Evolutionary conservation across 2,888 invertebrate genomes (phyloP).

Genomic region (Loripinus fragilis): DNA sequence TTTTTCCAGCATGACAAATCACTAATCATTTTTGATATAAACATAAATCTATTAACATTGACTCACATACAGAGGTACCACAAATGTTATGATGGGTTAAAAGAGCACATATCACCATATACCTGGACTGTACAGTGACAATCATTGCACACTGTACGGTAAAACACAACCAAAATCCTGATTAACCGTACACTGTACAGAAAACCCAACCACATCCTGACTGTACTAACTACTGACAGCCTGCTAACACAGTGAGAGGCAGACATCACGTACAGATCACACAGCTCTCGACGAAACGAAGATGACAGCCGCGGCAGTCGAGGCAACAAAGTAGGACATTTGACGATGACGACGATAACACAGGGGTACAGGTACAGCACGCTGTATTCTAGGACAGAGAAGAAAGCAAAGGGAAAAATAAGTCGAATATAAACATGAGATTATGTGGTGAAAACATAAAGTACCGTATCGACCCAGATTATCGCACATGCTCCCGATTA

Average conservation of each 20-base stretch:
- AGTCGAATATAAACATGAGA: conserved; percentile 18
- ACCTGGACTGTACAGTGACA: not conserved
- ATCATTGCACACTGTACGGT: not conserved
- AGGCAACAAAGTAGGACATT: conserved; percentile 18
- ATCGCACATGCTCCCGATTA: too few species aligned
- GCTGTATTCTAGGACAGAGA: conserved; percentile 19
- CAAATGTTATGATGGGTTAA: conserved; percentile 20
- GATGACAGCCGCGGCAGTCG: conserved; percentile 20
- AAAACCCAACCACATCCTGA: conserved; percentile 8
- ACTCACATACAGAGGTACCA: conserved; percentile 11
- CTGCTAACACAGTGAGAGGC: conserved; percentile 18
- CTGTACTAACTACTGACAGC: conserved; percentile 11
- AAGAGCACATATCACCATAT: conserved; percentile 25
- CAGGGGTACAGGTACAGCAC: conserved; percentile 16
- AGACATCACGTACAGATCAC: conserved; percentile 15
- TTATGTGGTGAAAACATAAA: conserved; percentile 9
- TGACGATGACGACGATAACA: conserved; percentile 14
- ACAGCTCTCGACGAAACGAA: conserved; percentile 19
- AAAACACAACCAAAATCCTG: not conserved
- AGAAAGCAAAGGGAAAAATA: conserved; percentile 18
- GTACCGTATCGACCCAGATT: too few species aligned
- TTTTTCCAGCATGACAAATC: too few species aligned
- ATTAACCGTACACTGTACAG: conserved; percentile 12
- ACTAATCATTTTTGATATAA: too few species aligned
- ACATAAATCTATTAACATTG: not conserved